Percentiles rank a stretch among this genome's conserved stretches.
Conservation (phyloP, 2,113 vertebrate genomes). For the Vulpes ferrilata region DNA sequence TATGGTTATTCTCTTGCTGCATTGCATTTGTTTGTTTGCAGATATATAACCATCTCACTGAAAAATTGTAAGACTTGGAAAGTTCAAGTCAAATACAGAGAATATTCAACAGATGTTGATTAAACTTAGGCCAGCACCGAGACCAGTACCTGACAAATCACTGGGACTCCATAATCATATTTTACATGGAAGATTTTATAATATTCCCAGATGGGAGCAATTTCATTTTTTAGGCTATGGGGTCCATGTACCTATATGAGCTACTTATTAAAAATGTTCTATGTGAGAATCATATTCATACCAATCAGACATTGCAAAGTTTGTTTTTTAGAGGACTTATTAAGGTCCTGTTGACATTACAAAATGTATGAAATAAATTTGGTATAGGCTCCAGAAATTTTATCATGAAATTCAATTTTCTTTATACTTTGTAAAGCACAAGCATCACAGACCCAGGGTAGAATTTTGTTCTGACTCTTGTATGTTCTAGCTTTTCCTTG, state of each 20-base stretch:
- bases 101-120: background rate
- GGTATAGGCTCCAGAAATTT: background rate
- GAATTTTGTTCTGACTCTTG: background rate
- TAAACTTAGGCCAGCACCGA: background rate
- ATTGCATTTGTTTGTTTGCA: background rate
- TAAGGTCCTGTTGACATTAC: background rate
- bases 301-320: background rate
- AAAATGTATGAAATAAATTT: background rate
- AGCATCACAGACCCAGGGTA: background rate
- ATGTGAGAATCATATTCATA: background rate
- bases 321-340: background rate
- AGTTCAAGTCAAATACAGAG: background rate
- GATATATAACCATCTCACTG: background rate
- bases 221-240: background rate
- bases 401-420: background rate
- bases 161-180: background rate
- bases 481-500: background rate
- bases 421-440: slow-evolving; percentile 4
- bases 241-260: background rate
- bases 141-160: background rate
- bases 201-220: background rate
- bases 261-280: background rate
- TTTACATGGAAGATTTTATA: background rate
- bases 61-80: background rate
- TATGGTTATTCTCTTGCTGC: background rate